Base-by-base conservation (phyloP, 2,888 invertebrate genomes). In the Creontiades dilutus region DNA sequence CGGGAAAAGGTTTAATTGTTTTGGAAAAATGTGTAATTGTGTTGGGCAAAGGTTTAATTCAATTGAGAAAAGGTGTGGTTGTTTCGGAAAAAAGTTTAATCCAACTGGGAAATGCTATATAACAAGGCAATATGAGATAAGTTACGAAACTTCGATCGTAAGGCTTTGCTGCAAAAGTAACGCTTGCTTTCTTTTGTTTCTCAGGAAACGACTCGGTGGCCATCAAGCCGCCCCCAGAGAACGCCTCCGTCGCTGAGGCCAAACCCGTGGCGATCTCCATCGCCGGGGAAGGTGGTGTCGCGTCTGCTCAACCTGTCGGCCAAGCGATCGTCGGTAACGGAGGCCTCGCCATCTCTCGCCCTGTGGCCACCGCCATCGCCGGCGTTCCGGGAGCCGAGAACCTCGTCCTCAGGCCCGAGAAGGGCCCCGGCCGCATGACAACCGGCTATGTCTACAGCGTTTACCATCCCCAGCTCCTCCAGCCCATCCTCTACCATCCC, bases 291-390 rank as follows among this genome's bases (percentile, higher is more conserved):
- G 95, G 95, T 7, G 97, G 97, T 0, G 94, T 96, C 4, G 97
- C 97, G 28, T 95, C 96, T 0, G 95, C 96, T 9, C 95, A 96
- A 91, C 96, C 96, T 0, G 93, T 95, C 78, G 97, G 95, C 0
- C 96, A 96, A 0, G 96, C 97, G 0, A 94, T 96, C 0, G 95
- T 95, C 0, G 96, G 96, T 0, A 94, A 95, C 0, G 95, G 95
- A 75, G 96, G 96, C 0, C 93, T 96, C 12, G 96, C 96, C 0
- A 94, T 96, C 4, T 95, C 96, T 0, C 94, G 95, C 5, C 96
- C 96, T 0, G 94, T 96, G 0, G 96, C 95, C 28, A 96, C 96
- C 0, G 96, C 96, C 9, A 95, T 97, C 55, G 96, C 96, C 0
- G 96, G 96, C 0, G 94, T 96, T 37, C 91, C 91, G 37, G 92